Base-by-base conservation (phyloP, 1,140 invertebrate species). In the Leucophenga varia region DNA sequence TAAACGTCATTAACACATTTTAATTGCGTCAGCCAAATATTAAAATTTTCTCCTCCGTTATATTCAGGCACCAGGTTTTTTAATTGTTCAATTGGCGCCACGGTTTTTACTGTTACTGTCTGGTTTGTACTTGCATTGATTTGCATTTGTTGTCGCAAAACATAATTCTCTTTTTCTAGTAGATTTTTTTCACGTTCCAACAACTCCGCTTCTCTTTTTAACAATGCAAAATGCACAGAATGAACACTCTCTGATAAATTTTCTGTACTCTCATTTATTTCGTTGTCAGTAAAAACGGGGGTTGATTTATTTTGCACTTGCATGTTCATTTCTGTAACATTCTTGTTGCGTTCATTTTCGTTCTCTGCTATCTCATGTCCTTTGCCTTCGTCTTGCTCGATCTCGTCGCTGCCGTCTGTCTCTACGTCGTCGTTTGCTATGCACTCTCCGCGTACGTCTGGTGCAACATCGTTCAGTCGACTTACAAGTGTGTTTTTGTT, bases 51-150 rank as follows among this genome's bases (percentile, higher is more conserved):
- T 41, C 43, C 13, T n/a, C 18, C 19, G 35, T 52, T 16, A 25
- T 46, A 51, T n/a, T 39, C 19, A 34, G 25, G 12, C 36, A 51
- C 31, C 39, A 54, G 20, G 39, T 54, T 54, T 17, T 34, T 32
- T n/a, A 34, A n/a, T n/a, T n/a, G n/a, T n/a, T n/a, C n/a, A n/a
- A n/a, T n/a, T n/a, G n/a, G n/a, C n/a, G n/a, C n/a, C n/a, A n/a
- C n/a, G n/a, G n/a, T n/a, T n/a, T n/a, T n/a, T n/a, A n/a, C n/a
- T n/a, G n/a, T n/a, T n/a, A n/a, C n/a, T n/a, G n/a, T n/a, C n/a
- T n/a, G n/a, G n/a, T n/a, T n/a, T n/a, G n/a, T n/a, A n/a, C n/a
- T n/a, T n/a, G n/a, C n/a, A n/a, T n/a, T n/a, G n/a, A n/a, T n/a
- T n/a, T n/a, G n/a, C n/a, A n/a, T n/a, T n/a, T n/a, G n/a, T n/a